These are phyloP conservation scores for Oxystoma pomonae DNA, from an alignment of 2,888 invertebrate genomes.

Conservation along the genomic window DNA sequence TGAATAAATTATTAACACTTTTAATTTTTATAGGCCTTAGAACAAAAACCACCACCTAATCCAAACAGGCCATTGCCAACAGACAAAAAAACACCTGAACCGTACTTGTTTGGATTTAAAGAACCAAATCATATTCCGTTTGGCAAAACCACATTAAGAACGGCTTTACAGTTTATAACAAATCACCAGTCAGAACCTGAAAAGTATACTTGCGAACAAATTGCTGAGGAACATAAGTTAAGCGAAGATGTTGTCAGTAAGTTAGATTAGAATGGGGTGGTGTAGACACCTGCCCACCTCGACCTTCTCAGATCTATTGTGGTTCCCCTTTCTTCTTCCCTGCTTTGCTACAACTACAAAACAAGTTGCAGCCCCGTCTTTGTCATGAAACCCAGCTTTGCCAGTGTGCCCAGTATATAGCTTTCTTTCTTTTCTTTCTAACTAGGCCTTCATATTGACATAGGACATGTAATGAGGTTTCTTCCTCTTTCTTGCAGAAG, in stretches of 20 bases:
- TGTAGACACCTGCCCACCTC: no score
- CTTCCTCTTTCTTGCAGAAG: no score
- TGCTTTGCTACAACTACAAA: no score
- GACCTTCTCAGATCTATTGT: no score
- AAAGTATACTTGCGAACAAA: conserved; percentile 53
- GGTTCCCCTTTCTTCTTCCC: no score
- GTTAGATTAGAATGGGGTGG: conserved; percentile 28
- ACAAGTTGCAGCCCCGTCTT: no score
- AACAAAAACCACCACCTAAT: conserved; percentile 42
- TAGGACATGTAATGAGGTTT: no score
- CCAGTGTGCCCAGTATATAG: no score
- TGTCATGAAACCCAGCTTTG: no score
- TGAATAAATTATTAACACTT: no score
- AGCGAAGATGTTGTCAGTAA: conserved; percentile 58
- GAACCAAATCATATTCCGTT: conserved; percentile 58
- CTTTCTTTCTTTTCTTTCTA: no score
- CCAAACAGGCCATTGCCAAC: conserved; percentile 57
- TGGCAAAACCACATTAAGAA: conserved; percentile 63
- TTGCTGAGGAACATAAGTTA: conserved; percentile 67
- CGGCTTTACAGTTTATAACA: conserved; percentile 61
- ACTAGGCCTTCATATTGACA: no score
- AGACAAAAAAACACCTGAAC: conserved; percentile 49
- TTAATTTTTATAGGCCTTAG: conserved; percentile 15
- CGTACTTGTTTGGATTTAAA: conserved; percentile 64
- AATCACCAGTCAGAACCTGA: conserved; percentile 60